Conservation (phyloP, 2,113 vertebrate genomes). For the Myiozetetes cayanensis region DNA sequence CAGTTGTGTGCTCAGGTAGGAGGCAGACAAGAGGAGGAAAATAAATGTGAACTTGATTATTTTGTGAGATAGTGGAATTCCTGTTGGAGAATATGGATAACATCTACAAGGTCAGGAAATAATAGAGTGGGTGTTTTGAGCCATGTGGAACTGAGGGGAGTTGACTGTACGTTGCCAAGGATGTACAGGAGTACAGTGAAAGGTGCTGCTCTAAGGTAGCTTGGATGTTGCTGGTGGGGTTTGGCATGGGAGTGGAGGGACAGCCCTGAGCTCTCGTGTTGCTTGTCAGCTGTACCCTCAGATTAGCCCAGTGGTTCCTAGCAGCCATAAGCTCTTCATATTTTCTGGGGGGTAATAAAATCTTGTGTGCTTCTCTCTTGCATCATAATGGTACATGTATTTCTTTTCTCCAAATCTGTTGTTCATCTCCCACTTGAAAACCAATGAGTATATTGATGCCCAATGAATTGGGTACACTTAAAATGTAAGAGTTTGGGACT, state of each 20-base stretch:
- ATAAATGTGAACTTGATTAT: background rate
- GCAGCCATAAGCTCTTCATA: background rate
- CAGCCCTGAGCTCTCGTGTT: background rate
- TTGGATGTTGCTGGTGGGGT: background rate
- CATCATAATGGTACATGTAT: background rate
- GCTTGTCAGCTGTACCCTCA: background rate
- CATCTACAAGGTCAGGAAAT: background rate
- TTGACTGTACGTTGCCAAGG: background rate
- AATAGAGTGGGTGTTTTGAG: background rate
- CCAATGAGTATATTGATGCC: background rate
- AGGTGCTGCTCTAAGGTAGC: background rate
- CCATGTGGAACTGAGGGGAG: background rate
- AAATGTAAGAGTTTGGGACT: background rate
- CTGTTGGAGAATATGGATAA: background rate
- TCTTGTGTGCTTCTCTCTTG: background rate
- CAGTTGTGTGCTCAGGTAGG: background rate
- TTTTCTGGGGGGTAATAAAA: background rate
- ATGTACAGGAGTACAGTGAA: background rate
- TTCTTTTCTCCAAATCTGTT: background rate
- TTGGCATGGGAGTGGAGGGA: background rate
- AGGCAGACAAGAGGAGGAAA: background rate
- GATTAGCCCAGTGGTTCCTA: background rate
- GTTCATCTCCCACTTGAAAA: background rate
- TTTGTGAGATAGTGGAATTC: background rate
- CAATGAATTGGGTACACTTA: background rate